Evolutionary conservation across 2,888 invertebrate species (phyloP), one percentile per base, ranked within the genome.

Genomic region (Cinara cedri): DNA sequence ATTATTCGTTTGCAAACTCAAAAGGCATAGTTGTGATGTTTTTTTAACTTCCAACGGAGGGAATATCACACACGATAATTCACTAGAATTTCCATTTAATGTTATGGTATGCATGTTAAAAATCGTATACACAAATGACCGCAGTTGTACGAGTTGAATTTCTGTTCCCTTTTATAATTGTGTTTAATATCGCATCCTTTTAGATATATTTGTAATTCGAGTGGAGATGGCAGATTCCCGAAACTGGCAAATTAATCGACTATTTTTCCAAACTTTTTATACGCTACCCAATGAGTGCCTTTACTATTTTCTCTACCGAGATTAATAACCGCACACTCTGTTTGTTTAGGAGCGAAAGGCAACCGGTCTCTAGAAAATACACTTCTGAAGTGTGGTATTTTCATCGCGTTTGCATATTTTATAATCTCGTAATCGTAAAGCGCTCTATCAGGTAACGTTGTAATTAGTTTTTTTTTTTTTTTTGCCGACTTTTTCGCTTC

Each of bases 231-330:
- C 34, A 85, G 82, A 82, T 86, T 84, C 9, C 85, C 85, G 82
- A 85, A 86, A 76, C 85, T 85, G 81, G 86, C 85, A 83, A 84
- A 86, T 82, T 86, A 86, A 66, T 83, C 82, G 34, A 84, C 82
- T 46, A 83, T 62, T 34, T 34, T 34, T 34, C 34, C 34, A 6
- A 34, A 4, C 6, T 34, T 34, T 34, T 6, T 34, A 34, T 34
- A 34, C 34, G 6, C 34, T 34, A 34, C 34, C 34, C 34, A 34
- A 34, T 34, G 34, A 34, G 34, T 34, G 34, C 34, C 34, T 4
- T 3, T 6, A 34, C 6, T 4, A 4, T 34, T 34, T 34, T 34
- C 34, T 6, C 3, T 34, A 34, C 6, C 34, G 34, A 34, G 34
- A 34, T 34, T 34, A 34, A 34, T 6, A 34, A 34, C 6, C 6